Percentiles rank a stretch among this genome's conserved stretches.
phyloP scores from a whole-genome alignment of 2,888 invertebrate genomes.

The Limnephilus rhombicus region DNA sequence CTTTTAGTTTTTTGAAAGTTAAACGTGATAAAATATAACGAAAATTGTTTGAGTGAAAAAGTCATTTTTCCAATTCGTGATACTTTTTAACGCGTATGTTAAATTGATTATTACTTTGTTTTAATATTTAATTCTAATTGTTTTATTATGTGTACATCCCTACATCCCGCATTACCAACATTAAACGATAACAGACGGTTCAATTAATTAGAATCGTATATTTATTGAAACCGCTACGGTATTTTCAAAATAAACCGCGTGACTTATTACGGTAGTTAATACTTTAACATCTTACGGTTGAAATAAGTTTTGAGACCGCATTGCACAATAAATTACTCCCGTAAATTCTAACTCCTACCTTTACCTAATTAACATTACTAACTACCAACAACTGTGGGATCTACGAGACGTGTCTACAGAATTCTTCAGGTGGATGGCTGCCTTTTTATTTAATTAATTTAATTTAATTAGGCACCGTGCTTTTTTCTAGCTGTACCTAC shows the following conservation, averaged over 20 bases:
- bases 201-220: not conserved
- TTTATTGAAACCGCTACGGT: not conserved
- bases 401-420: not conserved
- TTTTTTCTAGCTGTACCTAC: not conserved
- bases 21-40: too few species aligned
- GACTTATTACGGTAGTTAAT: not conserved
- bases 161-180: not conserved
- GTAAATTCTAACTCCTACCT: not conserved
- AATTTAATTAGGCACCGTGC: not conserved
- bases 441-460: not conserved
- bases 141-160: not conserved
- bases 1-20: too few species aligned
- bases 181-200: not conserved
- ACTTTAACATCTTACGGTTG: not conserved
- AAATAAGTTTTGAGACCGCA: slow-evolving; percentile 1
- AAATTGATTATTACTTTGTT: not conserved
- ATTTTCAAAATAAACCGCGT: not conserved
- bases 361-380: not conserved
- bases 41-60: too few species aligned
- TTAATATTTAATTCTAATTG: not conserved
- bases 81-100: too few species aligned
- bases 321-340: not conserved
- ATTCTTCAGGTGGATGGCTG: not conserved
- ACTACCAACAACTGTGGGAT: not conserved
- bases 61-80: too few species aligned